A percentile compares a stretch with the other conserved stretches of the same genome.
Conservation (phyloP, 2,888 invertebrate genomes). For the Laothoe populi region DNA sequence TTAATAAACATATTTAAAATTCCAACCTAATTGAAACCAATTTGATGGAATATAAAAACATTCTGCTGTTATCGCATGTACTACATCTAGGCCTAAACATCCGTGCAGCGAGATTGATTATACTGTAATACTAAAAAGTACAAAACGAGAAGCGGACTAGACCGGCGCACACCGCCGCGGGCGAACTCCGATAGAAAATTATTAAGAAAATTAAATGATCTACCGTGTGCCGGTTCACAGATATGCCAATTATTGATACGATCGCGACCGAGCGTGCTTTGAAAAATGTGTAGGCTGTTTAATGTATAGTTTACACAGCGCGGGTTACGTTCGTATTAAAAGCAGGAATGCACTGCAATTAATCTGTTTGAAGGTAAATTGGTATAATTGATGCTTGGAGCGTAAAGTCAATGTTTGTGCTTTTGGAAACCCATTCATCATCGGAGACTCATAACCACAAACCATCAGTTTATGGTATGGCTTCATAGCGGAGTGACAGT, state of each 20-base stretch:
- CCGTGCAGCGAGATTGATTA: constrained; percentile 76
- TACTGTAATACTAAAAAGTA: constrained; percentile 73
- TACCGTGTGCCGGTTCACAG: constrained; percentile 74
- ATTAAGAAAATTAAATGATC: constrained; percentile 85
- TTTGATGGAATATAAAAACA: constrained; percentile 19
- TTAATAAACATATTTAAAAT: constrained; percentile 7
- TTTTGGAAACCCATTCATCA: constrained; percentile 5
- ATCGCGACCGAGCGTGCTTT: constrained; percentile 62
- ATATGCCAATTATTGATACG: constrained; percentile 83
- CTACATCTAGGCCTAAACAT: constrained; percentile 47
- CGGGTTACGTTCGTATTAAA: constrained; percentile 24
- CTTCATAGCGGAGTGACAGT: not conserved
- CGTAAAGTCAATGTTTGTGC: constrained; percentile 5
- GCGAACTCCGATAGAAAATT: constrained; percentile 80
- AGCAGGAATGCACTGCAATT: constrained; percentile 17
- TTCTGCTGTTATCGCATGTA: constrained; percentile 38
- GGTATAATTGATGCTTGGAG: constrained; percentile 10
- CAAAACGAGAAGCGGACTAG: constrained; percentile 65
- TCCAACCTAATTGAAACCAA: constrained; percentile 11
- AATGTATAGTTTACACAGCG: constrained; percentile 27
- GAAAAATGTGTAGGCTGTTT: constrained; percentile 76
- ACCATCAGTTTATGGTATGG: not conserved
- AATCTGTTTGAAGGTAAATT: constrained; percentile 7
- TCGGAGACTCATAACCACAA: not conserved
- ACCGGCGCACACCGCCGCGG: constrained; percentile 62